A percentile compares a stretch with the other conserved stretches of the same genome.
phyloP scores from a whole-genome alignment of 1,140 invertebrate species.

The Drosophila kohkoa region DNA sequence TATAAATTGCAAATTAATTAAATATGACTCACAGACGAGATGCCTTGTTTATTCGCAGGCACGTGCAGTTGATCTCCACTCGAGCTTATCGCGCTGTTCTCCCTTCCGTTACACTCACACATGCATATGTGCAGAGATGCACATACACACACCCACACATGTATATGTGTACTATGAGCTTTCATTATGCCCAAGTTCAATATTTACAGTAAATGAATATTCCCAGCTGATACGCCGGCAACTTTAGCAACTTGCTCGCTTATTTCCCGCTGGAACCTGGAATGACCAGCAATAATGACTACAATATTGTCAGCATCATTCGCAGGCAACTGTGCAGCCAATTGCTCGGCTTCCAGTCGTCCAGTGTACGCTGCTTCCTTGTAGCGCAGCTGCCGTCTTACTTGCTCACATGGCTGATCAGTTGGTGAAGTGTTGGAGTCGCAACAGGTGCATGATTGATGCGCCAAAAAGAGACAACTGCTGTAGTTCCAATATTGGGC shows the following conservation, averaged over 20 bases:
- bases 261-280: conserved; percentile 47
- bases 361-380: conserved; percentile 46
- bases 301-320: conserved; percentile 9
- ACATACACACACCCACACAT: no score
- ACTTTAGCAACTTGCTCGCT: conserved; percentile 6
- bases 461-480: conserved; percentile 64
- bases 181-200: not conserved
- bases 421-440: not conserved
- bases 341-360: conserved; percentile 41
- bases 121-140: no score
- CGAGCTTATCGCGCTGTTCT: no score
- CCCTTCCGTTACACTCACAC: no score
- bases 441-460: conserved; percentile 40
- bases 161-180: no score
- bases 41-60: no score
- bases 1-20: not conserved
- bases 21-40: not conserved
- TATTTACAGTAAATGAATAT: conserved; percentile 55
- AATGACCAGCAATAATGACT: conserved; percentile 60
- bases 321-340: not conserved
- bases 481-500: conserved; percentile 76
- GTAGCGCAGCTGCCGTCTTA: conserved; percentile 48
- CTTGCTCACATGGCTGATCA: conserved; percentile 8
- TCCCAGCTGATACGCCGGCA: conserved; percentile 28
- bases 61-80: no score